Evolutionary conservation across 2,888 invertebrate genomes (phyloP), one percentile per base, ranked within the genome.

Genomic region (Polymixis flavicincta): DNA sequence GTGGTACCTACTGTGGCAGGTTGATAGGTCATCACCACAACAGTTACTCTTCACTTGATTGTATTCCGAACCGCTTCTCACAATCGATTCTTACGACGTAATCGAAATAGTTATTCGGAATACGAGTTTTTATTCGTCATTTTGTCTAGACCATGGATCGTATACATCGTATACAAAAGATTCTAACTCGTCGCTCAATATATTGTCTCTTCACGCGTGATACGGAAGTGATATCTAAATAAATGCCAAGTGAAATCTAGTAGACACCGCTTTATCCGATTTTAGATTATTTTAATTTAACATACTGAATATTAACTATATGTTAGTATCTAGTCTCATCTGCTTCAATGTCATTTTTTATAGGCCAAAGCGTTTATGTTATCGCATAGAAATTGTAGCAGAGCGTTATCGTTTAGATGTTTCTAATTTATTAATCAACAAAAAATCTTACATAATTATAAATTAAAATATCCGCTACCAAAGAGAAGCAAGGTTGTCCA

Each of bases 221-320:
- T 64, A 74, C 69, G 81, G 73, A 86, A 86, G 63, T 71, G 50
- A 66, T 83, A 63, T 71, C 42, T 71, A 73, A 74, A 74, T 80
- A 69, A 71, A 86, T 80, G 48, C 54, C 54, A 74, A 78, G 76
- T 78, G 84, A 86, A 86, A 86, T 84, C 85, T 54, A 54, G 11
- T n/a, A 61, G 52, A 70, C n/a, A 37, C 42, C 19, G 37, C 60
- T 52, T 57, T 42, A 57, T 61, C 22, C 22, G 37, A 45, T 25
- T 70, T 61, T 25, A 42, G 22, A 52, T 65, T 54, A 50, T 48
- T 64, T 67, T 52, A 42, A 14, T 32, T 63, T 52, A 37, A 14
- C 45, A 64, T 52, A 22, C 7, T 25, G n/a, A 57, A 77, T 19
- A 65, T 17, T n/a, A 66, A 57, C 17, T 17, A 28, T 28, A 9